A percentile compares a stretch with the other conserved stretches of the same genome.
These are phyloP conservation scores for Bombus pyrosoma DNA, from an alignment of 1,140 invertebrate species.

Conservation along the genomic window DNA sequence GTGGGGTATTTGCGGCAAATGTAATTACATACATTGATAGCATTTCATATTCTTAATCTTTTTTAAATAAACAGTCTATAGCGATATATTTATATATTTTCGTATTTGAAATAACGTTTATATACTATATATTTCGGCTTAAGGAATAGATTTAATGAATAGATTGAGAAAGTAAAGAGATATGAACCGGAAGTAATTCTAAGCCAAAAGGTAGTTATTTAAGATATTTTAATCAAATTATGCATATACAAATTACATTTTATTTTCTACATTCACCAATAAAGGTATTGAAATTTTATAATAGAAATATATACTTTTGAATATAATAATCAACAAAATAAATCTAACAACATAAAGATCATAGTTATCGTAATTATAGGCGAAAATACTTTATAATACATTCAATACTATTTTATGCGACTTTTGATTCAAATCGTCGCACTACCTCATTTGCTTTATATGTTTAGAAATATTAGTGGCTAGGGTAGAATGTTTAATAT, in stretches of 20 bases:
- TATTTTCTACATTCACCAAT: not conserved
- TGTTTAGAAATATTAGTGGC: not conserved
- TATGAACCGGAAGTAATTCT: too few relatives aligned
- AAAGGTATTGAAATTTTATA: not conserved
- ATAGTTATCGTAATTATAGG: not conserved
- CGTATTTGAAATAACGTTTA: not conserved
- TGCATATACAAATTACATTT: not conserved
- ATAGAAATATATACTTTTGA: not conserved
- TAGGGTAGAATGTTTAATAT: not conserved
- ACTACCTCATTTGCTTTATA: not conserved
- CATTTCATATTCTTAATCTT: not conserved
- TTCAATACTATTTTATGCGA: not conserved
- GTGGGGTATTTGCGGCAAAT: constrained; percentile 46
- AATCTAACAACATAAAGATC: not conserved
- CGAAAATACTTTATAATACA: not conserved
- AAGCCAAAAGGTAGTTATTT: not conserved
- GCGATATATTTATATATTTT: not conserved
- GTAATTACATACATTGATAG: constrained; percentile 10
- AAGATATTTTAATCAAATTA: not conserved
- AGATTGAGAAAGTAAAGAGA: too few relatives aligned
- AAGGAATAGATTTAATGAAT: too few relatives aligned
- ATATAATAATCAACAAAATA: not conserved
- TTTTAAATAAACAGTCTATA: not conserved
- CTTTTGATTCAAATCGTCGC: not conserved
- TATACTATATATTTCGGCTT: too few relatives aligned